Evolutionary conservation across 2,113 vertebrate genomes (phyloP), one percentile per base, ranked within the genome.

Genomic region (Steatornis caripensis): DNA sequence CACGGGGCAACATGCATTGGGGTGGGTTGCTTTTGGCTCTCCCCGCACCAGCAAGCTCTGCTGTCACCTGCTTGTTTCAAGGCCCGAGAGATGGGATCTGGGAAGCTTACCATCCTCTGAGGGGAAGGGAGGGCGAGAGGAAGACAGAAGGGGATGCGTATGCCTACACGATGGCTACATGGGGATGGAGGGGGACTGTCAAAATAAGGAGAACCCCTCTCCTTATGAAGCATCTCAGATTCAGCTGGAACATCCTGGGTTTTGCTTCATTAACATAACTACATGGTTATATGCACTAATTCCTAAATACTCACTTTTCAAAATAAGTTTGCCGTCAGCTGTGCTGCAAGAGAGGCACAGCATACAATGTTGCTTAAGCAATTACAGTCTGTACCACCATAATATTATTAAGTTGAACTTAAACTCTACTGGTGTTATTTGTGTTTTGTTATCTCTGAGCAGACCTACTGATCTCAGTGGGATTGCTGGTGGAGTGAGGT

Each of bases 1-100:
- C 2, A 1, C 4, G 0, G 11, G 34, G 54, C 61, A 57, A 19
- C 23, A 3, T 2, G 4, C 4, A 45, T 36, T 5, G 2, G 26
- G 37, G 12, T 16, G 29, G 34, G 24, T 22, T 4, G 10, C 8
- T 86, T 79, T 49, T 0, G 10, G 55, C 32, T 79, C 66, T 53
- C 58, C 8, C 1, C 3, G 30, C 49, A 70, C 55, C 69, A 48
- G 36, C 11, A 2, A 87, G 61, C 39, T 87, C 71, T 93, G 55
- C 55, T 39, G n/a, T 49, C 43, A 57, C 32, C 45, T 60, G 61
- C 39, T 75, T 83, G 9, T 68, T 90, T 69, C 58, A 62, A 64
- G 27, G 55, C 51, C 7, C 36, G n/a, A 75, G 32, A 81, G 20
- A 36, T 54, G 65, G 46, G 15, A 74, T 23, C 32, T 74, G 41